Evolutionary conservation across 2,797 vertebrate species (phyloP), one percentile per base, ranked within the genome.

Genomic region (Sibirionetta formosa): DNA sequence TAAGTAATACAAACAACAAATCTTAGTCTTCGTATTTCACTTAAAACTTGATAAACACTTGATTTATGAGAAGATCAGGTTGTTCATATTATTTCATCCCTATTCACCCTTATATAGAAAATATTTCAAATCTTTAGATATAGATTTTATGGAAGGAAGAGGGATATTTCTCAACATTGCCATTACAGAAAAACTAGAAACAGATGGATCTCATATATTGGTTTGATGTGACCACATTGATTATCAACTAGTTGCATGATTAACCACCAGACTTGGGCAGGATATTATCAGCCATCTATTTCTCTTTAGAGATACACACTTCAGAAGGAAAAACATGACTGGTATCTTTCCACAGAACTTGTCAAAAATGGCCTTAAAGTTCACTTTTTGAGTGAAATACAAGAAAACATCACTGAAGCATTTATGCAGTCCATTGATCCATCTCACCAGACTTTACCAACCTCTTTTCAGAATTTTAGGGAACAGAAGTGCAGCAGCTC

Each of bases 151-250:
- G 7, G 40, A 11, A 82, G 7, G 16, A 7, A 54, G 82, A 68
- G n/a, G 50, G 8, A 2, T 50, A 81, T 44, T 80, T 79, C 40
- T 68, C 31, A 82, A 63, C 26, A 33, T 2, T 78, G 40, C 7
- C 53, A 50, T 24, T 57, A 46, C 9, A 86, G 72, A 83, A 96
- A 95, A 91, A 36, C 33, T 57, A 14, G 22, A 64, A 91, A 83
- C 7, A 72, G 64, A 71, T 23, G 10, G 29, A 35, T 61, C 23
- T 80, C n/a, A 53, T 2, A 44, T 19, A 83, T 24, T 20, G 22
- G 38, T 80, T 88, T 1, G 1, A 78, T 82, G 50, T 48, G 40
- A 91, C 8, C 3, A 26, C 44, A 53, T 3, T 70, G 64, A 92
- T 82, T 77, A 76, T 51, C 46, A 85, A n/a, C 66, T 76, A 73